Percentiles rank a stretch among this genome's conserved stretches.
Evolutionary conservation across 2,113 vertebrate species (phyloP).

Genomic region (Podocnemis expansa): DNA sequence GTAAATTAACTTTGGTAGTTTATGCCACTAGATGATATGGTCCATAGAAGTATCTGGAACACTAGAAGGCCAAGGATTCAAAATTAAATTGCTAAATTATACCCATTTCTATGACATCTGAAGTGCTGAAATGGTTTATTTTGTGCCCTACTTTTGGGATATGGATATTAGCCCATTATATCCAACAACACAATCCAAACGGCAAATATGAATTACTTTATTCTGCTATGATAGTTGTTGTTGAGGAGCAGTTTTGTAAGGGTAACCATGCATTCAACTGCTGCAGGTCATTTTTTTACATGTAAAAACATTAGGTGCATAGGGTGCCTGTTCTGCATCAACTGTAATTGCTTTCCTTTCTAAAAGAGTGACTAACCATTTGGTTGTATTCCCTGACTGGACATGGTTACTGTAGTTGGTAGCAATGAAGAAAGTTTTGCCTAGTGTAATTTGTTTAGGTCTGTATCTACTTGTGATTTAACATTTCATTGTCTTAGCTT

Average conservation of each 20-base stretch:
- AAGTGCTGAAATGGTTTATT: not conserved
- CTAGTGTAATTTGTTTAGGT: conserved; percentile 26
- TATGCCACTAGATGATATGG: not conserved
- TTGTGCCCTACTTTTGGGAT: not conserved
- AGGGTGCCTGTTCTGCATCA: not conserved
- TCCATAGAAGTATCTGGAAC: not conserved
- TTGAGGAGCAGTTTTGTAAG: not conserved
- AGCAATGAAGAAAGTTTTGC: not conserved
- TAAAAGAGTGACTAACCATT: not conserved
- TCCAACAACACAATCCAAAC: not conserved
- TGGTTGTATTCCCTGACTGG: not conserved
- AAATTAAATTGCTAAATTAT: not conserved
- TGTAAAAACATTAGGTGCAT: not conserved
- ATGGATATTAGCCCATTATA: not conserved
- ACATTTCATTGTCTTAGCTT: not conserved
- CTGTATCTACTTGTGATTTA: conserved; percentile 19
- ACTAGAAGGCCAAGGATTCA: not conserved
- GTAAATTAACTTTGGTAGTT: not conserved
- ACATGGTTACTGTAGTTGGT: conserved; percentile 25
- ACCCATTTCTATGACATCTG: not conserved
- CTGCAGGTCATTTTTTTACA: not conserved
- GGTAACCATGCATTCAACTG: not conserved
- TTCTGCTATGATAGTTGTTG: not conserved
- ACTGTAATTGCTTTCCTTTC: not conserved
- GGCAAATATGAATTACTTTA: not conserved